Evolutionary conservation across 1,140 invertebrate genomes (phyloP), one percentile per base, ranked within the genome.

Genomic region (Trachelipus rathkii): DNA sequence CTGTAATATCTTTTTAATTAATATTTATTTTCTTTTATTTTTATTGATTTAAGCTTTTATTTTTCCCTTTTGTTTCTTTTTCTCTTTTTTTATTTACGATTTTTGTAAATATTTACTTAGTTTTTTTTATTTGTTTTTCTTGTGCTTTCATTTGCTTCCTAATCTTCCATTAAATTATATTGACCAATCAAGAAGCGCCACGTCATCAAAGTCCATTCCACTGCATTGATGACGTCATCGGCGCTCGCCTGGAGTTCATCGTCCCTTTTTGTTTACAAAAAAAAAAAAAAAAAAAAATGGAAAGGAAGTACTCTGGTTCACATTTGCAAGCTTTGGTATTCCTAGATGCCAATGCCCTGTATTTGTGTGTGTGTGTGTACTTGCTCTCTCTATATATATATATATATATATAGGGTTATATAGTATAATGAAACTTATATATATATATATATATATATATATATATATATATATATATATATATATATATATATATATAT

Each of bases 141-240:
- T n/a, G 60, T n/a, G 60, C 60, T 66, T 66, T 66, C 60, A 66
- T 66, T 66, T 66, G 15, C 60, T 66, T 66, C 60, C 60, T n/a
- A 2, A 66, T 23, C 60, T 23, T n/a, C 15, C 15, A n/a, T 66
- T 66, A 66, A 66, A n/a, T n/a, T 66, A 3, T n/a, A n/a, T n/a
- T n/a, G 60, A 23, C 60, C 15, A 23, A n/a, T 66, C 60, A n/a
- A 7, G 15, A 23, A 66, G 15, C 21, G 60, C 15, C 7, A n/a
- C 21, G 15, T 66, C 60, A n/a, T 66, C 5, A 66, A 66, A n/a
- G 21, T 23, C 21, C 60, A 7, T 66, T 23, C 60, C 60, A 66
- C 21, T 66, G 60, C 15, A n/a, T 66, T n/a, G 33, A 33, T 33
- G 33, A 33, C 33, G 33, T 33, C 33, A 33, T 33, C 6, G 33